Evolutionary conservation across 2,797 vertebrate genomes (phyloP).

Genomic region (Halcyon chelicuti): DNA sequence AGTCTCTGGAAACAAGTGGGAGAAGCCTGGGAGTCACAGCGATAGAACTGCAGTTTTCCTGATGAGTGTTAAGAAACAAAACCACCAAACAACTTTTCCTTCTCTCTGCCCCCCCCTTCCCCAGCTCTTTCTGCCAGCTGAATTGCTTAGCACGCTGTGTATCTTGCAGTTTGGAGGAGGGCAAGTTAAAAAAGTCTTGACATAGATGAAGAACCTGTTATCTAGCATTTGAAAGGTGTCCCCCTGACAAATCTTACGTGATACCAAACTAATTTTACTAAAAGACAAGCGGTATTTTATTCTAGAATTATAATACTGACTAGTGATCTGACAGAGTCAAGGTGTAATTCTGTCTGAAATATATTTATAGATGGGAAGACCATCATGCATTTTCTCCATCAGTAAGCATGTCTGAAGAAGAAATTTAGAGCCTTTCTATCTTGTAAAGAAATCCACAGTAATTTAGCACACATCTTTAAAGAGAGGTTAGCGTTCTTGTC

Average conservation of each 20-base stretch:
- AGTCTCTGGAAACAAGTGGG: not conserved
- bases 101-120: not conserved
- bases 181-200: not conserved
- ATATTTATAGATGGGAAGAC: not conserved
- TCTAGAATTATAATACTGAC: not conserved
- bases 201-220: not conserved
- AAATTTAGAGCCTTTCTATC: not conserved
- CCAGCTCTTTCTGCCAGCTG: not conserved
- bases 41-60: not conserved
- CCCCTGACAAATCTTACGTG: not conserved
- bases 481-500: not conserved
- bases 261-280: not conserved
- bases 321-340: not conserved
- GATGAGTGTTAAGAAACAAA: not conserved
- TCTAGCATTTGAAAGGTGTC: not conserved
- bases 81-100: not conserved
- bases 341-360: not conserved
- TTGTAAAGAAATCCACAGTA: not conserved
- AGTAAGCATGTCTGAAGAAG: not conserved
- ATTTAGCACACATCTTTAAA: not conserved
- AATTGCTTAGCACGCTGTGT: not conserved
- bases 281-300: not conserved
- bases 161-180: not conserved
- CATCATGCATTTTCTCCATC: not conserved
- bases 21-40: not conserved